Evolutionary conservation across 2,888 invertebrate genomes (phyloP), one percentile per base, ranked within the genome.

Genomic region (Geotrupes spiniger): DNA sequence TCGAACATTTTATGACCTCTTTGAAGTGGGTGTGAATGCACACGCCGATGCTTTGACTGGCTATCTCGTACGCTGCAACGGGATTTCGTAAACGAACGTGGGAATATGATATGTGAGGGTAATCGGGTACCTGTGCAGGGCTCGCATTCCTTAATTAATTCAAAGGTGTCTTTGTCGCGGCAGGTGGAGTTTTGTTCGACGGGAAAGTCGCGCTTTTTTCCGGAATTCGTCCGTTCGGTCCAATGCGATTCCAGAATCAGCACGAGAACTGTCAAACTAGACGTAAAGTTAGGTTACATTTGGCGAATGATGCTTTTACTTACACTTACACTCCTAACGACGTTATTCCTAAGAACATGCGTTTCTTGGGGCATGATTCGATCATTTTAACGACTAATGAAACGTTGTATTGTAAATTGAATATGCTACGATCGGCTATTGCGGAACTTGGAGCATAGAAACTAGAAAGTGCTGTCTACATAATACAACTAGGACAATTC

Each of bases 1-100:
- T 86, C 61, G 83, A 81, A 74, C 92, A 92, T 63, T 82, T 83
- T 8, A 92, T 67, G 49, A 87, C 80, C 76, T 92, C 92, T 67
- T 91, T 92, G 66, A 85, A 89, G 66, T 87, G 85, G 1, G 91
- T 89, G 60, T 86, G 85, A 51, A 87, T 82, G 64, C 92, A 92
- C 36, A 89, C 87, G 42, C 87, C 86, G 62, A 88, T 83, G 65
- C 85, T 89, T 72, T 85, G 83, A 66, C 90, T 91, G 42, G 84
- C 79, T 53, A 90, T 85, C 76, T 92, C 92, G 71, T 89, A 90
- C 56, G 84, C 87, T 78, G 68, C 41, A 78, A 76, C 39, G 50
- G 21, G 9, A 41, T 11, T 11, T 42, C 21, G n/a, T 10, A 4
- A n/a, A n/a, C n/a, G n/a, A n/a, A n/a, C n/a, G 4, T 39, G 11